Conservation (phyloP, 2,797 vertebrate genomes). For the Pipistrellus pygmaeus region DNA sequence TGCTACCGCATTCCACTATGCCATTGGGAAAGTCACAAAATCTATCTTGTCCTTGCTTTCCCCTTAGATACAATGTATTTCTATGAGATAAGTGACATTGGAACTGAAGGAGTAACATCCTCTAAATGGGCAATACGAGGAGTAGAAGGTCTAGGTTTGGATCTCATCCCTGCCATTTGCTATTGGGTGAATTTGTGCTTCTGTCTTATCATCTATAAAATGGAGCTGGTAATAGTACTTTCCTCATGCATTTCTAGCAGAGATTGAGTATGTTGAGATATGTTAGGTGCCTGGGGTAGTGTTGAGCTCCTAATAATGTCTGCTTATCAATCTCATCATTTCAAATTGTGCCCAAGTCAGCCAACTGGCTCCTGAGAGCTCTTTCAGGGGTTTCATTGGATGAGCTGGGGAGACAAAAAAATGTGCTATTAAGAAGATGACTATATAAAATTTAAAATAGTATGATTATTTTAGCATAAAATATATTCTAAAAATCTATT, state of each 20-base stretch:
- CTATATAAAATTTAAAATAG: not conserved
- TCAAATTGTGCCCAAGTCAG: conserved; percentile 1
- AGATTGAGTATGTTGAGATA: not conserved
- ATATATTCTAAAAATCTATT: not conserved
- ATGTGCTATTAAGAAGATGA: not conserved
- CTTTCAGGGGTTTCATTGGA: not conserved
- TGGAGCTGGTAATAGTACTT: conserved; percentile 14
- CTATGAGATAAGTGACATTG: not conserved
- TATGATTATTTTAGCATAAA: not conserved
- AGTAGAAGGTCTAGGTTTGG: not conserved
- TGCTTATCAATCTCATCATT: not conserved
- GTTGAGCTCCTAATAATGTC: not conserved
- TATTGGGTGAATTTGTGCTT: not conserved
- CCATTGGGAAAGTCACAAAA: not conserved
- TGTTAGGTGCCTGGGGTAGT: not conserved
- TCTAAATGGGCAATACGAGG: not conserved
- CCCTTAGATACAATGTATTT: not conserved
- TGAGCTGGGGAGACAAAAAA: not conserved
- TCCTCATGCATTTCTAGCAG: not conserved
- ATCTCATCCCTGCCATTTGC: not conserved
- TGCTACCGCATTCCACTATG: not conserved
- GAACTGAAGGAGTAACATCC: not conserved
- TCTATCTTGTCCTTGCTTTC: not conserved
- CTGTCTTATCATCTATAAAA: not conserved
- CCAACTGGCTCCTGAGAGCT: not conserved